Conservation (phyloP, 2,113 vertebrate species). For the Esox niger region DNA sequence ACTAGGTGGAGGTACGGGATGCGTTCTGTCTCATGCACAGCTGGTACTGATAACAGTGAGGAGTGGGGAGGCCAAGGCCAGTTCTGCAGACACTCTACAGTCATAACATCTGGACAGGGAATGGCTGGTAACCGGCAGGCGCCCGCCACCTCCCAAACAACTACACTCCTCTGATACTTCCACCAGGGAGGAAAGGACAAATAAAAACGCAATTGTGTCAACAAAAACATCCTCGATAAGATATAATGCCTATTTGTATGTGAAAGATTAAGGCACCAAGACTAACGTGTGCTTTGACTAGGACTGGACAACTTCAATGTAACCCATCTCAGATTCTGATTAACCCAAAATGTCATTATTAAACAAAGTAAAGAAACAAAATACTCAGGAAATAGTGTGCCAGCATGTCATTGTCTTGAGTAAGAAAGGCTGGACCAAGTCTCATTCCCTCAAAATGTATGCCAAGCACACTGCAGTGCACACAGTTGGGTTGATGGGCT, state of each 20-base stretch:
- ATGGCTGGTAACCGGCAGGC: slow-evolving; percentile 42
- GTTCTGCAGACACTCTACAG: slow-evolving; percentile 27
- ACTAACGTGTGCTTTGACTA: slow-evolving; percentile 18
- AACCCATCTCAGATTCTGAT: slow-evolving; percentile 13
- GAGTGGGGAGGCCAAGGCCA: slow-evolving; percentile 43
- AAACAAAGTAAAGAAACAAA: slow-evolving; percentile 24
- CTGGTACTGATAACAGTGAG: slow-evolving; percentile 40
- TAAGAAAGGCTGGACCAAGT: background rate
- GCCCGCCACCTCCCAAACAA: slow-evolving; percentile 20
- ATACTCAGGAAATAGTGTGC: background rate
- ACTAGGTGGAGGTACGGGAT: slow-evolving; percentile 10
- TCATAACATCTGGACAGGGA: slow-evolving; percentile 49
- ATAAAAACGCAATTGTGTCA: slow-evolving; percentile 49
- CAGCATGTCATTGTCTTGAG: background rate
- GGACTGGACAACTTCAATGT: slow-evolving; percentile 45
- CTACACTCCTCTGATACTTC: slow-evolving; percentile 31
- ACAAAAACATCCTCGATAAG: slow-evolving; percentile 30
- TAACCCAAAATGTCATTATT: too few relatives aligned
- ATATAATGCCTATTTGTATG: background rate
- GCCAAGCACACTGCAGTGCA: background rate
- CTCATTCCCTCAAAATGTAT: background rate
- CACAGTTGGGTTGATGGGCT: too few relatives aligned
- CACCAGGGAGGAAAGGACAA: slow-evolving; percentile 33
- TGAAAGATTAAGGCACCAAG: too few relatives aligned
- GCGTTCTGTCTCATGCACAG: slow-evolving; percentile 41